Evolutionary conservation across 1,140 invertebrate species (phyloP), one percentile per base, ranked within the genome.

Genomic region (Trissolcus basalis): DNA sequence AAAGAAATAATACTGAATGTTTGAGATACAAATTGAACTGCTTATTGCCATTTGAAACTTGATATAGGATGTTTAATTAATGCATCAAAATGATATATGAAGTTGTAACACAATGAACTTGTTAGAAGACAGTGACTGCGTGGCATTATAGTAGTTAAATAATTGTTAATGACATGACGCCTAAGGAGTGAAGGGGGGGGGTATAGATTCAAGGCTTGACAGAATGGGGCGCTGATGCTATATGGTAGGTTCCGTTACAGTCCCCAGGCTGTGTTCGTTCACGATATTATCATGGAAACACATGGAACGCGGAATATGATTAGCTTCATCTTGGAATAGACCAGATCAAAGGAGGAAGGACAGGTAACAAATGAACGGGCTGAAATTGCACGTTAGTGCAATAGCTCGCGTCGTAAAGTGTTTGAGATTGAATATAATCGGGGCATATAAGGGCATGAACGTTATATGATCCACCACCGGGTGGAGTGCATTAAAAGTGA

Each of bases 291-390:
- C 82, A 78, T 82, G 19, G 19, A 27, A 27, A 27, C 19, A 27
- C 19, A 27, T 27, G 84, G 85, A 87, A 86, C 83, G 82, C 83
- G 85, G 85, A 87, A 86, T 88, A 84, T 85, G 85, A 87, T 86
- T 87, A 86, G 71, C 78, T 81, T 81, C 70, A 79, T 64, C 67
- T 84, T 80, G 77, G 80, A 85, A 85, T 77, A 55, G 64, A 77
- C 58, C 41, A 48, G 50, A 51, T 50, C 50, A 47, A 64, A 48
- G 50, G 74, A 48, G 50, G 74, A 67, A 47, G 50, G 59, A 72
- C 15, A 50, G 35, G 9, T 43, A 10, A 54, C 41, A 43, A 54
- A 68, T 54, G 53, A 27, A 58, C 48, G 39, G 16, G 8, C 36
- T 55, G 14, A 59, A 65, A 69, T 65, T 65, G 56, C 61, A 59